Evolutionary conservation across 2,797 vertebrate species (phyloP), one percentile per base, ranked within the genome.

Genomic region (Bufotes viridis): DNA sequence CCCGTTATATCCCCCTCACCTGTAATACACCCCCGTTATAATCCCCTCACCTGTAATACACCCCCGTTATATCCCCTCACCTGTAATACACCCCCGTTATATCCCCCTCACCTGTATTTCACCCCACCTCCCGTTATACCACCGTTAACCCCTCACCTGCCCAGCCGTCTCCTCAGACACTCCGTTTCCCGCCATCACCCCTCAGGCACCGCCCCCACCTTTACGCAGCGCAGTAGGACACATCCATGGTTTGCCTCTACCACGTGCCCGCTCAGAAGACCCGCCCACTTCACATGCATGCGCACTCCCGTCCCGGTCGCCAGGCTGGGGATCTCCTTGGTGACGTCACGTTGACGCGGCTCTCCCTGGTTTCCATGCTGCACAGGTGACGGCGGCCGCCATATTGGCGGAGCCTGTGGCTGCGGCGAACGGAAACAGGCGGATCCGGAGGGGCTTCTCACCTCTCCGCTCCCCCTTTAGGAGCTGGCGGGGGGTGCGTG

Each of bases 321-420:
- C 86, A 82, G 70, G 87, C 87, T 78, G 87, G 81, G 82, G 75
- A 84, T 84, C 87, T 88, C 87, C 87, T 84, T 2, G 61, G 26
- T 88, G 81, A 84, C 82, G 82, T 88, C 87, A 84, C 70, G 65
- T 29, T 88, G 87, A 88, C 82, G 87, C 67, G 24, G 57, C 65
- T 63, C 70, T 29, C 74, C 76, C 84, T 65, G 75, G 75, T 88
- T 79, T 88, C 87, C 87, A 85, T 88, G 87, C 87, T 88, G 87
- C 84, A 51, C 85, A 82, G 70, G 74, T 85, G 74, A 86, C 72
- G 83, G 79, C 78, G 63, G 87, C 87, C 81, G 69, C 81, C 87
- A 86, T 5, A 88, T 90, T 91, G 89, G 82, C 87, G 22, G 55
- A 65, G 60, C 55, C 29, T 85, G 87, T 82, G 70, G 69, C 74